phyloP scores from a whole-genome alignment of 2,797 vertebrate genomes.

The Channallabes apus region DNA sequence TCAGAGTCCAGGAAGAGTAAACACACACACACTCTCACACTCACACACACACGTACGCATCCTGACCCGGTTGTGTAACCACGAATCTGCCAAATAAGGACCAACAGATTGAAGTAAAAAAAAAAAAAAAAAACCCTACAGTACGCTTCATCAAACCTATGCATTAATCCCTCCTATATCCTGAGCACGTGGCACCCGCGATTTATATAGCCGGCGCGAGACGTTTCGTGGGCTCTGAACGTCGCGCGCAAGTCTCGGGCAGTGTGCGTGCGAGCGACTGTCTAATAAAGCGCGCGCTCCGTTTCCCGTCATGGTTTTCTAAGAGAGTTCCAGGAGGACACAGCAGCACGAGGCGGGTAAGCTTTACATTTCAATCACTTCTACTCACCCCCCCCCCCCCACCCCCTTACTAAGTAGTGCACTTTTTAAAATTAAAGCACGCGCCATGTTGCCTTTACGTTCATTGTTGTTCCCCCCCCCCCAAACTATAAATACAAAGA shows the following conservation, averaged over 20 bases:
- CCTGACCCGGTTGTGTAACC: conserved; percentile 10
- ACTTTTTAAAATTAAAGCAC: too few relatives aligned
- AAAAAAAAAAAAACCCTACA: too few relatives aligned
- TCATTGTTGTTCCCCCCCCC: neutral
- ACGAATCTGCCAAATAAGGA: neutral
- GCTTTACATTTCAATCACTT: neutral
- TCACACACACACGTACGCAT: neutral
- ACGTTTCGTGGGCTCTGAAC: neutral
- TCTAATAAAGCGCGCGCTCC: neutral
- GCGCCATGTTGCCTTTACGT: neutral
- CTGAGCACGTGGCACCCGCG: neutral
- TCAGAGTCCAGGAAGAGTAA: conserved; percentile 42
- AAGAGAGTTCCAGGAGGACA: neutral
- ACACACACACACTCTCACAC: neutral
- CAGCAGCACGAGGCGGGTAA: neutral
- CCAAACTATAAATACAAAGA: neutral
- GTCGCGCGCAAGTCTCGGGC: neutral
- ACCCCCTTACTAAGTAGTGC: too few relatives aligned
- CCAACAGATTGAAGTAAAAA: neutral
- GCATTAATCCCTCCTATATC: neutral
- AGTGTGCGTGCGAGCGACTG: neutral
- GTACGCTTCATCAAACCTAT: neutral
- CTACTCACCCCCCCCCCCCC: too few relatives aligned
- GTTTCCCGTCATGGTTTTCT: neutral
- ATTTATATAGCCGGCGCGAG: neutral